Evolutionary conservation across 2,113 vertebrate species (phyloP).

Genomic region (Python bivittatus): DNA sequence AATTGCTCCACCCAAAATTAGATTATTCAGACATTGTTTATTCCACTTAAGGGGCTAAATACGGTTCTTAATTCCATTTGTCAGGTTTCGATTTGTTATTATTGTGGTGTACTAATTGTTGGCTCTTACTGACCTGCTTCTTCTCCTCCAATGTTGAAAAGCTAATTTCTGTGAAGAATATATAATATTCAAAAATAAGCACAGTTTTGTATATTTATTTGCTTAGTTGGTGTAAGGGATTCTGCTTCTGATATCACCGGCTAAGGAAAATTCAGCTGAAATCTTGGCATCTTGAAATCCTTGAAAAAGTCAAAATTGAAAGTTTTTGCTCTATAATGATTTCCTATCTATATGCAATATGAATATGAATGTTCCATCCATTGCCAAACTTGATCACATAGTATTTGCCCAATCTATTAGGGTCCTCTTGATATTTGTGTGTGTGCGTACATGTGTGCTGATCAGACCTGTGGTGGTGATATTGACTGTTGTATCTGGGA

Average conservation of each 20-base stretch:
- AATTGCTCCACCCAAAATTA: constrained; percentile 66
- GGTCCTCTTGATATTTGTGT: not conserved
- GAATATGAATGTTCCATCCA: not conserved
- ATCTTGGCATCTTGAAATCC: not conserved
- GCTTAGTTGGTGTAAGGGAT: not conserved
- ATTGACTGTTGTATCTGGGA: not conserved
- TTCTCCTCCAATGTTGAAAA: constrained; percentile 7
- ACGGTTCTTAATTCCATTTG: constrained; percentile 67
- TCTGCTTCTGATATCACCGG: not conserved
- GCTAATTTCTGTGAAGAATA: not conserved
- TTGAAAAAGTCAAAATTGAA: not conserved
- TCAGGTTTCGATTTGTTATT: constrained; percentile 64
- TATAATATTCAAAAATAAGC: not conserved
- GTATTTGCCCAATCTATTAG: not conserved
- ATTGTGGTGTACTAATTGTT: constrained; percentile 45
- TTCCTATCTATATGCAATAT: not conserved
- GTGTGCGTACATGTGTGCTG: not conserved
- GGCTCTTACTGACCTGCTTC: not conserved
- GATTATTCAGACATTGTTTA: constrained; percentile 73
- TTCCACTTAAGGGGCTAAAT: constrained; percentile 65
- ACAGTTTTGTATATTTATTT: not conserved
- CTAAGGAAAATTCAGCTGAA: not conserved
- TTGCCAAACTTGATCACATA: not conserved
- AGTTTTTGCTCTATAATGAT: not conserved
- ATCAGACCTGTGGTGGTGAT: not conserved